These are phyloP conservation scores for Macroglossus sobrinus DNA, from an alignment of 2,113 vertebrate genomes.

Conservation along the genomic window DNA sequence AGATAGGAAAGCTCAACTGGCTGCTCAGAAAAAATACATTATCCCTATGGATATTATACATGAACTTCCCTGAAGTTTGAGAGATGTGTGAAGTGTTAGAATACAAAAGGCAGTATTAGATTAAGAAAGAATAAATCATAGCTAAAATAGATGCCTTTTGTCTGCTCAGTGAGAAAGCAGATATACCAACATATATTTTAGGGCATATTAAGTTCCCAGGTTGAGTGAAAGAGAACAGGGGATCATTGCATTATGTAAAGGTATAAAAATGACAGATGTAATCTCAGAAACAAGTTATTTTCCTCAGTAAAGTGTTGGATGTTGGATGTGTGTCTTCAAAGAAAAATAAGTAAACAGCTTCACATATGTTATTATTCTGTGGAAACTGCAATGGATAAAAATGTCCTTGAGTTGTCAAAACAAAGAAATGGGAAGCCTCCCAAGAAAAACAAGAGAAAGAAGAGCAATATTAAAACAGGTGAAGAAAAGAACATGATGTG, in stretches of 20 bases:
- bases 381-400: neutral
- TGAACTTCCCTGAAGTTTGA: neutral
- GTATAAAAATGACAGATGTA: neutral
- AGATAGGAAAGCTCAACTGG: neutral
- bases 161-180: neutral
- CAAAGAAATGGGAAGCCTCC: neutral
- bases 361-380: neutral
- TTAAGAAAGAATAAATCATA: neutral
- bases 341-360: constrained; percentile 32
- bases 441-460: neutral
- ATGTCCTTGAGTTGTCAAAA: constrained; percentile 24
- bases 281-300: neutral
- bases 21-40: neutral
- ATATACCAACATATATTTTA: neutral
- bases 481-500: neutral
- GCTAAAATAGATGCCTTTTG: neutral
- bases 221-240: neutral
- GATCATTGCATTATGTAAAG: neutral
- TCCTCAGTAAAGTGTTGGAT: neutral
- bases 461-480: neutral
- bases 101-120: neutral
- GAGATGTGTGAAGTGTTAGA: neutral
- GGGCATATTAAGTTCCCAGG: neutral
- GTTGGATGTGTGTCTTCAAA: neutral
- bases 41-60: neutral